Percentiles rank a stretch among this genome's conserved stretches.
phyloP scores from a whole-genome alignment of 2,888 invertebrate genomes.

The Orthonevra nobilis region DNA sequence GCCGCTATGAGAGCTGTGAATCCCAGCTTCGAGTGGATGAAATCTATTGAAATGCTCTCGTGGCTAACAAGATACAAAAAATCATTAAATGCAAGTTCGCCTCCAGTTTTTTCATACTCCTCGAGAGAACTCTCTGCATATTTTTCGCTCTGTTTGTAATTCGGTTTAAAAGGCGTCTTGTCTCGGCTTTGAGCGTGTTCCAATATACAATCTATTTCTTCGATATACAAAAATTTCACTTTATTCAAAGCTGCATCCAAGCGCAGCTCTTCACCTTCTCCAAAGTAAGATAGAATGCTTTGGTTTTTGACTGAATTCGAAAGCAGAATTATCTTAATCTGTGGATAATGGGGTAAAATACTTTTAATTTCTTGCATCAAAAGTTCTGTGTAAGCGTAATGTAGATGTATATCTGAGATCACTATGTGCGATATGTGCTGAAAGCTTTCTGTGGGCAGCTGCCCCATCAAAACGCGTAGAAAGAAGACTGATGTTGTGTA shows the following conservation, averaged over 20 bases:
- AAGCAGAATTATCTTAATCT: slow-evolving; percentile 92
- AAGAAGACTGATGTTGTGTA: slow-evolving; percentile 75
- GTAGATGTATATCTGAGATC: slow-evolving; percentile 95
- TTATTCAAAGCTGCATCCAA: slow-evolving; percentile 11
- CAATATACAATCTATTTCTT: slow-evolving; percentile 64
- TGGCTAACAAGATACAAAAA: slow-evolving; percentile 88
- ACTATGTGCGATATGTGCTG: slow-evolving; percentile 86
- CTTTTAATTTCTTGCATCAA: slow-evolving; percentile 90
- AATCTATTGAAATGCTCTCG: slow-evolving; percentile 88
- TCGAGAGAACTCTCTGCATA: slow-evolving; percentile 78
- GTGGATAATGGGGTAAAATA: slow-evolving; percentile 84
- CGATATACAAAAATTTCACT: slow-evolving; percentile 59
- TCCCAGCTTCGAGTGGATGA: slow-evolving; percentile 84
- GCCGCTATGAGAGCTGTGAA: slow-evolving; percentile 90
- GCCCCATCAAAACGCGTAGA: slow-evolving; percentile 91
- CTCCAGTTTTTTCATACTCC: slow-evolving; percentile 76
- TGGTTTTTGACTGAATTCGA: slow-evolving; percentile 84
- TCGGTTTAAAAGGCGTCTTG: too few relatives aligned
- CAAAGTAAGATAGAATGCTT: slow-evolving; percentile 73
- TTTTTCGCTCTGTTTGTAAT: too few relatives aligned
- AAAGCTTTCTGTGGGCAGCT: slow-evolving; percentile 81
- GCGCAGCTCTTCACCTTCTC: slow-evolving; percentile 70
- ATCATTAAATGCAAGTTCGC: slow-evolving; percentile 85
- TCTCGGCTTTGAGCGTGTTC: slow-evolving; percentile 10
- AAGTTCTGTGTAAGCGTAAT: slow-evolving; percentile 94